Base-by-base conservation (phyloP, 2,113 vertebrate genomes). In the Cochlearius cochlearius region DNA sequence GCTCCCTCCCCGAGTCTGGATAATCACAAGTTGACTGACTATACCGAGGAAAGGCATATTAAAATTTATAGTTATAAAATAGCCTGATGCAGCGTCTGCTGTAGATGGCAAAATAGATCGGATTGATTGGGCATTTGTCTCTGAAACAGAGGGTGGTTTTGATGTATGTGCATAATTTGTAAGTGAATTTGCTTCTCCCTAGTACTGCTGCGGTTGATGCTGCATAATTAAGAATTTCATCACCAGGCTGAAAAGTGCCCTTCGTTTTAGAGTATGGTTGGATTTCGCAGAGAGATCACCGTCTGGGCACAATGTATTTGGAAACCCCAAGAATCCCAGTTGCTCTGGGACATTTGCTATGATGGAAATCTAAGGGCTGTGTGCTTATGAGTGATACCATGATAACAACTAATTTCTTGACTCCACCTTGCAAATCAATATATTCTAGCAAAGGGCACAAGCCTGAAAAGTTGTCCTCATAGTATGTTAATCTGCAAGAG, bases 91-190 rank as follows among this genome's bases (percentile, higher is more conserved):
- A 77, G 67, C 32, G 21, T 91, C 89, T 97, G 86, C 69, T 95
- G 81, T 82, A 80, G 81, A 95, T 90, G 81, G 93, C 80, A 96
- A 95, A 95, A 94, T 90, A 77, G 91, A 94, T 92, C 0, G 3
- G 91, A 96, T 91, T 95, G 95, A 96, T 95, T 94, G 74, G 95
- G 81, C 85, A 96, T 96, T 94, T 97, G 81, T 94, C 91, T 94
- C 77, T 73, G 92, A 95, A 96, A 83, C 92, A 93, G 86, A 96
- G 89, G 93, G 92, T 94, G 95, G 56, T 64, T 96, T 94, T 97
- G 91, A 97, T 96, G 66, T 94, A 95, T 97, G 94, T 94, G 77
- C 92, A 95, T 92, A 78, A 95, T 97, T 95, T 94, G 86, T 22
- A 49, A 86, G 87, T 69, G 84, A 89, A 94, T 95, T 92, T 90